A percentile compares a stretch with the other conserved stretches of the same genome.
These are phyloP conservation scores for Pseudoips prasinana DNA, from an alignment of 2,888 invertebrate genomes.

Conservation along the genomic window DNA sequence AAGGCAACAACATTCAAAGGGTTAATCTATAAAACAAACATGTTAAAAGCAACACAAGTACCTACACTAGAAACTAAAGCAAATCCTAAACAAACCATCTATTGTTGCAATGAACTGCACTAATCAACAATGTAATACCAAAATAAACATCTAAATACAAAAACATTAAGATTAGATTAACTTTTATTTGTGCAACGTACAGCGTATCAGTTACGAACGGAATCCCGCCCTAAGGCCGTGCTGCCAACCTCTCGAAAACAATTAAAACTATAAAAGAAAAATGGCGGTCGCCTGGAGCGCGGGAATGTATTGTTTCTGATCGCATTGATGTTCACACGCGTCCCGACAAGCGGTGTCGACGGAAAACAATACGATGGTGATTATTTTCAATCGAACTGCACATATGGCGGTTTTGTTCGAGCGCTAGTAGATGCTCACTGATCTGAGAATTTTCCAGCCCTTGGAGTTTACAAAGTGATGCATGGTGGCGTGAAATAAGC, in stretches of 20 bases:
- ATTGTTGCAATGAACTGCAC: slow-evolving; percentile 24
- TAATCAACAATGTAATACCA: slow-evolving; percentile 32
- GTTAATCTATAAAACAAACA: not conserved
- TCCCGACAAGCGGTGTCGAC: slow-evolving; percentile 36
- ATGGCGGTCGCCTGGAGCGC: slow-evolving; percentile 54
- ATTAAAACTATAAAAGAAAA: slow-evolving; percentile 64
- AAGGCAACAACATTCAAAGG: not conserved
- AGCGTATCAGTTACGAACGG: slow-evolving; percentile 44
- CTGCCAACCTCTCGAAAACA: slow-evolving; percentile 71
- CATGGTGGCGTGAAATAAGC: slow-evolving; percentile 22
- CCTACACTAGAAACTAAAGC: slow-evolving; percentile 8
- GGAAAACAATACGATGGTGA: slow-evolving; percentile 36
- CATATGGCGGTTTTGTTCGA: slow-evolving; percentile 43
- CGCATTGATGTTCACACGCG: slow-evolving; percentile 45
- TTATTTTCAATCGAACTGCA: slow-evolving; percentile 29
- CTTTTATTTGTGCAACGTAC: slow-evolving; percentile 47
- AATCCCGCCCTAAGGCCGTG: slow-evolving; percentile 58
- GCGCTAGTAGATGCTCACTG: slow-evolving; percentile 30
- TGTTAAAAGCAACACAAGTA: not conserved
- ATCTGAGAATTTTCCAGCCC: slow-evolving; percentile 33
- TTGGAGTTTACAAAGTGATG: slow-evolving; percentile 23
- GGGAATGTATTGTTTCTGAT: slow-evolving; percentile 67
- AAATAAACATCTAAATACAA: slow-evolving; percentile 40
- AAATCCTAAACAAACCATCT: slow-evolving; percentile 25
- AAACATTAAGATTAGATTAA: slow-evolving; percentile 40